phyloP scores from a whole-genome alignment of 1,140 invertebrate genomes.

The Hypsibius dujardini region DNA sequence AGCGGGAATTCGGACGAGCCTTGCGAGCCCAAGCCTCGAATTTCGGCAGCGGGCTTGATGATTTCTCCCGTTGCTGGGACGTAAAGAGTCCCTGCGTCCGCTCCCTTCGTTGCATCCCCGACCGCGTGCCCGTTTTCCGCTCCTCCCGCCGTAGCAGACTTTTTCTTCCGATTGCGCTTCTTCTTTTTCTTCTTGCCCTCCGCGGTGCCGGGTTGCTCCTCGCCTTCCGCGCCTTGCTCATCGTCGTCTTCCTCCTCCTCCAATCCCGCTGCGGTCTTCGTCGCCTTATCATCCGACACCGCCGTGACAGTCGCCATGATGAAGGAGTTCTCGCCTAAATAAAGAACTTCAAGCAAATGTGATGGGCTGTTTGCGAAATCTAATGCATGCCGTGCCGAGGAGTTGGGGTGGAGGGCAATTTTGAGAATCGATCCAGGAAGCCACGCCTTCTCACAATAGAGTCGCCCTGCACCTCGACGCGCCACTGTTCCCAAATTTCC shows the following conservation, averaged over 20 bases:
- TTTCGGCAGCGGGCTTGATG: background rate
- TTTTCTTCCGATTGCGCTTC: conserved; percentile 34
- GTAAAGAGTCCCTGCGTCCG: background rate
- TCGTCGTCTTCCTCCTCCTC: conserved; percentile 20
- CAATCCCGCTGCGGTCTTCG: too few species aligned
- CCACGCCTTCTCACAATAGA: too few species aligned
- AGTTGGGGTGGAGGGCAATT: too few species aligned
- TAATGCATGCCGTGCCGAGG: too few species aligned
- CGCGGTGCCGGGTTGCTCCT: background rate
- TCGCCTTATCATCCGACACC: too few species aligned
- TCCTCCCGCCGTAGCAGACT: conserved; percentile 26
- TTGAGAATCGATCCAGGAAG: too few species aligned
- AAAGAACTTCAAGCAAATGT: too few species aligned
- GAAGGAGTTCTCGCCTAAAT: too few species aligned
- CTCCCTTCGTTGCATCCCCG: background rate
- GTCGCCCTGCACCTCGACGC: too few species aligned
- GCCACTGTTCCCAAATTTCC: too few species aligned
- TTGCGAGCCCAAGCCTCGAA: background rate
- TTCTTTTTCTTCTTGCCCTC: conserved; percentile 30
- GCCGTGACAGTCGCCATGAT: too few species aligned
- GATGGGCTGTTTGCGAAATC: too few species aligned
- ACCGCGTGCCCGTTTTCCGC: background rate
- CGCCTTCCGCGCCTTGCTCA: conserved; percentile 18
- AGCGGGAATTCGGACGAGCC: conserved; percentile 11
- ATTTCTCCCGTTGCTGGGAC: background rate